Evolutionary conservation across 2,797 vertebrate genomes (phyloP), one percentile per base, ranked within the genome.

Genomic region (Anguilla pacifica): DNA sequence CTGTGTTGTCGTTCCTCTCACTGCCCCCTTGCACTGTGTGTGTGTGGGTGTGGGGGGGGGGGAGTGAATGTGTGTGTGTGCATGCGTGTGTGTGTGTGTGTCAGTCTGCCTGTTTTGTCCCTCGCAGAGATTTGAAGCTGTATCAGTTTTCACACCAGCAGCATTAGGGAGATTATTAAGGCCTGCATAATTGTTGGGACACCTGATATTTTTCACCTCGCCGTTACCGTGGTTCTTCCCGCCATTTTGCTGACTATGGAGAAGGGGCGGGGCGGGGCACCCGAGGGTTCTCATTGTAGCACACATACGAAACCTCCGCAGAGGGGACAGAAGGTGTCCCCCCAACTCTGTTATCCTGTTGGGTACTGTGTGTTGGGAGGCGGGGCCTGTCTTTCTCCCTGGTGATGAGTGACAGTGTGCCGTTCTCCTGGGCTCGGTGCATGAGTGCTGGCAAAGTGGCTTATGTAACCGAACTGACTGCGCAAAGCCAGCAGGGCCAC

Each of bases 81-180:
- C 11, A 9, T 31, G 25, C 7, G 7, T 3, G 15, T 81, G 70
- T 0, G 9, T 72, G 70, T 72, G 70, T 72, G 70, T 35, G 28
- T 72, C 1, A 6, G 35, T 79, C 0, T 22, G 13, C 46, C 35
- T 79, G 6, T 81, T 81, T 43, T 81, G 6, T 49, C 15, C 17
- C 15, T 39, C 28, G 15, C 35, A 43, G 35, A 79, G 77, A 25
- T 49, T 79, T 85, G 31, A 22, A 85, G 67, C 25, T 15, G 6
- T 81, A 85, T n/a, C 31, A 43, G 77, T 61, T 89, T 87, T 59
- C 82, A n/a, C 19, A 67, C 59, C 79, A 85, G 64, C 46, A 39
- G 83, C 57, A 53, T 86, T 59, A 61, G 81, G 49, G 25, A 35
- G 85, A 85, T 89, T 87, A 89, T 49, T 55, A 51, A 57, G 55